phyloP scores from a whole-genome alignment of 2,797 vertebrate genomes.

The Propithecus perrieri region DNA sequence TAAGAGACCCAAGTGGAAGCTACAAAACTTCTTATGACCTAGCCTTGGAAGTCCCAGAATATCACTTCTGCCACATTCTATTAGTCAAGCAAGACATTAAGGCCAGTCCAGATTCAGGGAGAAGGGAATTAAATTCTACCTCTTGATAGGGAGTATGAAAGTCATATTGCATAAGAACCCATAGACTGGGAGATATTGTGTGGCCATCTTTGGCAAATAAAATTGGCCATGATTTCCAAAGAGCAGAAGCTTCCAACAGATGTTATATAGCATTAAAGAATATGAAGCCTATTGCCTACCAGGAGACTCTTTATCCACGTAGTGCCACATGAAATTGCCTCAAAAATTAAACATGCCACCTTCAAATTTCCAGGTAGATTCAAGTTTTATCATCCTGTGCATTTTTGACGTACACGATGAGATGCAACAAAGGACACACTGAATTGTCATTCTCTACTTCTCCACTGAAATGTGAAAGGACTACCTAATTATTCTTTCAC shows the following conservation, averaged over 20 bases:
- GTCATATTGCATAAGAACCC: not conserved
- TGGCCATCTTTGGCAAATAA: constrained; percentile 31
- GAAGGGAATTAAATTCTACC: not conserved
- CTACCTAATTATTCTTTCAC: not conserved
- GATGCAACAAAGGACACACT: not conserved
- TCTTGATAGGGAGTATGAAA: not conserved
- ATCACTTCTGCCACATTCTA: not conserved
- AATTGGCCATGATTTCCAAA: constrained; percentile 35
- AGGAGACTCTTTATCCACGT: not conserved
- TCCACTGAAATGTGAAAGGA: not conserved
- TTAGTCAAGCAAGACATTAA: not conserved
- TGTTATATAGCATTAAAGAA: not conserved
- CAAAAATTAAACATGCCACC: not conserved
- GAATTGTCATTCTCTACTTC: not conserved
- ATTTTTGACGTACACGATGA: not conserved
- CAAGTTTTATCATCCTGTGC: not conserved
- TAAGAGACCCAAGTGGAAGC: not conserved
- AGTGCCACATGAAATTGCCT: not conserved
- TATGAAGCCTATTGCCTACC: not conserved
- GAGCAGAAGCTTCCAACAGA: not conserved
- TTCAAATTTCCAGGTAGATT: not conserved
- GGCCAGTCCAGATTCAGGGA: not conserved
- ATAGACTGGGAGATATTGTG: not conserved
- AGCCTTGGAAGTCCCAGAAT: not conserved
- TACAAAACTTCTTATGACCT: not conserved